Evolutionary conservation across 2,888 invertebrate species (phyloP), one percentile per base, ranked within the genome.

Genomic region (Aromia moschata): DNA sequence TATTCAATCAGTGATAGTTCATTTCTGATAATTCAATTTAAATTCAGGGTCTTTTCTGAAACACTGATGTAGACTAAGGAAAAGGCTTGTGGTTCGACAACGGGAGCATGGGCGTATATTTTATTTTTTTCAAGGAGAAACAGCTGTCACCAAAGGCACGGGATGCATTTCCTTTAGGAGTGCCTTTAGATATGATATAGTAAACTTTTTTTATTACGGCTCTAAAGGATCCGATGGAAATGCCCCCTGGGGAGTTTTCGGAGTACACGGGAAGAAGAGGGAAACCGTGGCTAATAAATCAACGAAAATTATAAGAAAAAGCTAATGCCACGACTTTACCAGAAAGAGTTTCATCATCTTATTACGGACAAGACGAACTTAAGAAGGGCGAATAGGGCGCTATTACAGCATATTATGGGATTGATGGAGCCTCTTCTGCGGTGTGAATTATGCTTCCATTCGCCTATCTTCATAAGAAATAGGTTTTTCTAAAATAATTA

Each of bases 281-380:
- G 33, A 2, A 33, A n/a, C 7, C 2, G 33, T 33, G 7, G 33
- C 7, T n/a, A 33, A 33, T 33, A 33, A 33, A 33, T 33, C 33
- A 33, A 10, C 33, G 33, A 33, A 33, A 33, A 33, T 33, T 33
- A 11, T 11, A 33, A 33, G 33, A 33, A 33, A 33, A 33, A 33
- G 33, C 33, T 33, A n/a, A 33, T 33, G 25, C 25, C 25, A 25
- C 25, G 33, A 33, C 33, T 33, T 33, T n/a, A 33, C 33, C 25
- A 11, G 11, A 33, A 33, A 33, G 33, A 33, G 33, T 33, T 25
- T 33, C 33, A n/a, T 33, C 33, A 11, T n/a, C 7, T 10, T 33
- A 33, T 33, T 33, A 11, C 33, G 33, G 11, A 33, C 33, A 33
- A 33, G n/a, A 33, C 11, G 2, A n/a, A 25, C 7, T 25, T 25